A percentile compares a stretch with the other conserved stretches of the same genome.
These are phyloP conservation scores for Malurus leucopterus DNA, from an alignment of 2,797 vertebrate genomes.

Conservation along the genomic window DNA sequence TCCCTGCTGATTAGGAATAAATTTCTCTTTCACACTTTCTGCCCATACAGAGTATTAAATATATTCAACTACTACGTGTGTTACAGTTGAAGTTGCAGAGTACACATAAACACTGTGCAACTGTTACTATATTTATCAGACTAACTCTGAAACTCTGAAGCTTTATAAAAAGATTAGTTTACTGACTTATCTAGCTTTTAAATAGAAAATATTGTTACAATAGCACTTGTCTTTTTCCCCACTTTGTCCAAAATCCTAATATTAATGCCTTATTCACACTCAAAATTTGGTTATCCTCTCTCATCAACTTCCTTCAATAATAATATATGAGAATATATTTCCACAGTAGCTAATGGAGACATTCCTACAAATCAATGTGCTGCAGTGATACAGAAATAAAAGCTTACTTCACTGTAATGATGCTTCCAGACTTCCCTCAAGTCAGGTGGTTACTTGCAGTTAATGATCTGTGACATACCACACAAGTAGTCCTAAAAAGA, in stretches of 20 bases:
- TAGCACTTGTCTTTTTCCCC: conserved; percentile 22
- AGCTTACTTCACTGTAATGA: conserved; percentile 89
- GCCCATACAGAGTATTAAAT: neutral
- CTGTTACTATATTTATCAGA: neutral
- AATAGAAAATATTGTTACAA: neutral
- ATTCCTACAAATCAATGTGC: conserved; percentile 88
- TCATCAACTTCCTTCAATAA: conserved; percentile 67
- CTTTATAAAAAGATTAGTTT: conserved; percentile 26
- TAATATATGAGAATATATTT: conserved; percentile 67
- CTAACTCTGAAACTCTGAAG: neutral
- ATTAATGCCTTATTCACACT: conserved; percentile 36
- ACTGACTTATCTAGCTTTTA: neutral
- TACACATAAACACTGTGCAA: neutral
- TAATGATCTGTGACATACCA: conserved; percentile 98
- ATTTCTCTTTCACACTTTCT: neutral
- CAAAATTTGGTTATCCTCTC: conserved; percentile 53
- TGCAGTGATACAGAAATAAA: conserved; percentile 87
- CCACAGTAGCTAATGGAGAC: conserved; percentile 74
- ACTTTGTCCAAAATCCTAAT: conserved; percentile 19
- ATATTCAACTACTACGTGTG: neutral
- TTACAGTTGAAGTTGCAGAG: neutral
- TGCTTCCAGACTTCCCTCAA: conserved; percentile 88
- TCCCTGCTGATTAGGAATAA: neutral
- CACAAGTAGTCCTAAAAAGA: conserved; percentile 96
- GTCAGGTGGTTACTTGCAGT: conserved; percentile 89